Percentiles rank a stretch among this genome's conserved stretches.
phyloP scores from a whole-genome alignment of 2,113 vertebrate species.

The Solea senegalensis region DNA sequence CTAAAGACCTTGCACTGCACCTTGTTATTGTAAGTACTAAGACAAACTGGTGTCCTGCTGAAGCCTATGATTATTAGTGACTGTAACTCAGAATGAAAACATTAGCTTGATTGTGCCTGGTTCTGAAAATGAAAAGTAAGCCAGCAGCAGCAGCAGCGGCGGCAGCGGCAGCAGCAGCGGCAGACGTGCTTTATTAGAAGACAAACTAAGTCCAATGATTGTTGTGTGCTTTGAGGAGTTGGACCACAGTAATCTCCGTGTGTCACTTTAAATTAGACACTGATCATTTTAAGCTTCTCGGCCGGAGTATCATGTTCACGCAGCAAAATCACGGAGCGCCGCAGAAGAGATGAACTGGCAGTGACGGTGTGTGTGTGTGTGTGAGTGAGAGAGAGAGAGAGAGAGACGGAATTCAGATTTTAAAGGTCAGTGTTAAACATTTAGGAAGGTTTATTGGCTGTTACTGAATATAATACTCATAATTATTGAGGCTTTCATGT shows the following conservation, averaged over 20 bases:
- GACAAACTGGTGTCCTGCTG: no score
- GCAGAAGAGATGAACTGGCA: constrained; percentile 28
- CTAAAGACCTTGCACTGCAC: neutral
- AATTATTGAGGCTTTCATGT: no score
- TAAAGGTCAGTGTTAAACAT: no score
- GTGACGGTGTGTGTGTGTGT: constrained; percentile 14
- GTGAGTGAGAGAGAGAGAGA: neutral
- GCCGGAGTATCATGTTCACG: constrained; percentile 67
- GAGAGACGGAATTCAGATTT: no score
- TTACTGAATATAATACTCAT: no score
- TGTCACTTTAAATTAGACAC: constrained; percentile 69
- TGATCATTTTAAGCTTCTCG: constrained; percentile 58
- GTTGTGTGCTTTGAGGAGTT: constrained; percentile 59
- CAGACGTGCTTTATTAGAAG: constrained; percentile 64
- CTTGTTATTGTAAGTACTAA: no score
- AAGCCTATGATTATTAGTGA: constrained; percentile 52
- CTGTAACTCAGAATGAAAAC: constrained; percentile 61
- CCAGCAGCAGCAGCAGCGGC: no score
- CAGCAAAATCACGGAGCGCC: constrained; percentile 33
- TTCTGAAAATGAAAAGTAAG: neutral
- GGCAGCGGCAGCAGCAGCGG: constrained; percentile 24
- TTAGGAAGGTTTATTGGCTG: no score
- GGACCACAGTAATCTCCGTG: constrained; percentile 61
- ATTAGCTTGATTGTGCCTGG: constrained; percentile 61
- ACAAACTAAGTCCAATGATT: constrained; percentile 64